These are phyloP conservation scores for Papilio xuthus DNA, from an alignment of 1,140 invertebrate species.

Conservation along the genomic window DNA sequence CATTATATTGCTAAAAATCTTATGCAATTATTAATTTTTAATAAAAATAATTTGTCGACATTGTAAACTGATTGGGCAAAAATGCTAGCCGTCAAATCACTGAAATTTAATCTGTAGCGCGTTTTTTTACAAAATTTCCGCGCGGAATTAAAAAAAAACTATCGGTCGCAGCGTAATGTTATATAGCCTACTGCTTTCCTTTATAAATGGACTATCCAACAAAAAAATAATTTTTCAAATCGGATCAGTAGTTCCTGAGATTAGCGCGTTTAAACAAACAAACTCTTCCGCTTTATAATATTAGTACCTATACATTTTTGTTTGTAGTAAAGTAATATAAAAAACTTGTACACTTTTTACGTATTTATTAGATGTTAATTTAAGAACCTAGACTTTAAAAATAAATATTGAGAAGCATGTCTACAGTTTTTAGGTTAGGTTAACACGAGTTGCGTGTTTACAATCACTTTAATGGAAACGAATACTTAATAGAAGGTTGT, in stretches of 20 bases:
- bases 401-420: slow-evolving; percentile 30
- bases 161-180: too few relatives aligned
- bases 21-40: background rate
- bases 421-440: slow-evolving; percentile 28
- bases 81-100: background rate
- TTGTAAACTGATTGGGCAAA: background rate
- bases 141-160: too few relatives aligned
- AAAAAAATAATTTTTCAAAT: too few relatives aligned
- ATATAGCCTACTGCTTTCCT: too few relatives aligned
- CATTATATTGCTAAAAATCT: background rate
- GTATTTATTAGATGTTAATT: background rate
- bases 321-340: too few relatives aligned
- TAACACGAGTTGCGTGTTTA: slow-evolving; percentile 18
- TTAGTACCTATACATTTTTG: background rate
- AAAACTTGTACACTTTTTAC: background rate
- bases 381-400: background rate
- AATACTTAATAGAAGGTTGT: background rate
- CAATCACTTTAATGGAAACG: background rate
- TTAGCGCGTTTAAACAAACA: too few relatives aligned
- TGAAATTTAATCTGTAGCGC: background rate
- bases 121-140: background rate
- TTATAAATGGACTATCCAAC: too few relatives aligned
- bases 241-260: too few relatives aligned
- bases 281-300: too few relatives aligned
- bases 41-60: background rate